Base-by-base conservation (phyloP, 2,797 vertebrate species). In the Delichon dasypus region DNA sequence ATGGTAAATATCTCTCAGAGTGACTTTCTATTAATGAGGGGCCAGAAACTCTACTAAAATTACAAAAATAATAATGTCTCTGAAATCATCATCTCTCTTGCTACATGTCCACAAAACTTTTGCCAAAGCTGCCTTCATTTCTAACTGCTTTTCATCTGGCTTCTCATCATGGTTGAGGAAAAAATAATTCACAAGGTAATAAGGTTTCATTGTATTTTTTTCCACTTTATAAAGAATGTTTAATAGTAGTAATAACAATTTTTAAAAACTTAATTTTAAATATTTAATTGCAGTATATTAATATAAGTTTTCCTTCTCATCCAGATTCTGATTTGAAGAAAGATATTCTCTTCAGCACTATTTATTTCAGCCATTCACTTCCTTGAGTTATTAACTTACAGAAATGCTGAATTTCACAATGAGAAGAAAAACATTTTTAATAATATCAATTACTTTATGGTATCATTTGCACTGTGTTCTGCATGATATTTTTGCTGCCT, bases 381-480 rank as follows among this genome's bases (percentile, higher is more conserved):
- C 32, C 19, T 20, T 88, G 32, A 93, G 26, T 79, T 87, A 82
- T 55, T 94, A 75, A 82, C 36, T 87, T 42, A 53, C 32, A 79
- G 55, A 53, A 90, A 73, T 70, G 64, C 26, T 90, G 87, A 87
- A 73, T 89, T 89, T 76, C 67, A 88, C 65, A 91, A 70, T 60
- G 18, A 65, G 42, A 77, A 76, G 29, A 82, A 87, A 42, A 11
- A 7, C 55, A 87, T 8, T 92, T 95, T 76, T 89, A 93, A 80
- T 57, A 82, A n/a, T n/a, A n/a, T 55, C 42, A 55, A 51, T 89
- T 87, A 90, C 53, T 66, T 95, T 74, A 73, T 45, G 15, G 13
- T 54, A 73, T 86, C 54, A 62, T 93, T 91, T 80, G 23, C n/a
- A 64, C 18, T 60, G 16, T 22, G 11, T 72, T 80, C 75, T 89